phyloP scores from a whole-genome alignment of 2,888 invertebrate genomes.

The Hemithea aestivaria region DNA sequence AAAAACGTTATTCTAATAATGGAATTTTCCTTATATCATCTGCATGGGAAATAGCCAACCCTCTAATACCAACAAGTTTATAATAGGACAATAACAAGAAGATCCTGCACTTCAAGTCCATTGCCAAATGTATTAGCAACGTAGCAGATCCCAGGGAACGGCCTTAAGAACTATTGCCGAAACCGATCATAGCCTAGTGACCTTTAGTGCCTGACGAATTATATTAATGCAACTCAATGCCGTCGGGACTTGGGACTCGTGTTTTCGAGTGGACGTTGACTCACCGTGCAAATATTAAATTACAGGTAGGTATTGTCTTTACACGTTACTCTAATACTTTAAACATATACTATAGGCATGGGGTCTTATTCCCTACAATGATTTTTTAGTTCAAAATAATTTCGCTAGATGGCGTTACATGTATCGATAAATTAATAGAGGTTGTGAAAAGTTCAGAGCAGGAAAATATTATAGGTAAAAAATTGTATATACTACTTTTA shows the following conservation, averaged over 20 bases:
- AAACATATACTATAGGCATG: no score
- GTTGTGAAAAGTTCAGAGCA: no score
- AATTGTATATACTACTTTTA: no score
- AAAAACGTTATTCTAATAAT: no score
- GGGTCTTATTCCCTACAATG: no score
- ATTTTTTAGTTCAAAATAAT: no score
- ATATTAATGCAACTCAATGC: constrained; percentile 61
- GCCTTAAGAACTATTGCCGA: constrained; percentile 61
- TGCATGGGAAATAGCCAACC: no score
- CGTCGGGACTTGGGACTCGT: constrained; percentile 25
- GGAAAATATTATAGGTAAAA: no score
- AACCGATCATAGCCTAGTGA: constrained; percentile 53
- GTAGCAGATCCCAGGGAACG: constrained; percentile 36
- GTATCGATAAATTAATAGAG: no score
- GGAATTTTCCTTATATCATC: no score
- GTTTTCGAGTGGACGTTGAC: constrained; percentile 17
- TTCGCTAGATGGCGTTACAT: no score
- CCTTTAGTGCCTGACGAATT: constrained; percentile 46
- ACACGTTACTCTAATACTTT: not conserved
- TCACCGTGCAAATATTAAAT: constrained; percentile 2
- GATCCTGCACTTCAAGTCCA: constrained; percentile 32
- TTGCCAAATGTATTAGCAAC: constrained; percentile 62
- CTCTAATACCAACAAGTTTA: not conserved
- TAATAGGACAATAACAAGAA: constrained; percentile 19
- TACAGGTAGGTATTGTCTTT: no score